Evolutionary conservation across 2,113 vertebrate genomes (phyloP).

Genomic region (Callorhinus ursinus): DNA sequence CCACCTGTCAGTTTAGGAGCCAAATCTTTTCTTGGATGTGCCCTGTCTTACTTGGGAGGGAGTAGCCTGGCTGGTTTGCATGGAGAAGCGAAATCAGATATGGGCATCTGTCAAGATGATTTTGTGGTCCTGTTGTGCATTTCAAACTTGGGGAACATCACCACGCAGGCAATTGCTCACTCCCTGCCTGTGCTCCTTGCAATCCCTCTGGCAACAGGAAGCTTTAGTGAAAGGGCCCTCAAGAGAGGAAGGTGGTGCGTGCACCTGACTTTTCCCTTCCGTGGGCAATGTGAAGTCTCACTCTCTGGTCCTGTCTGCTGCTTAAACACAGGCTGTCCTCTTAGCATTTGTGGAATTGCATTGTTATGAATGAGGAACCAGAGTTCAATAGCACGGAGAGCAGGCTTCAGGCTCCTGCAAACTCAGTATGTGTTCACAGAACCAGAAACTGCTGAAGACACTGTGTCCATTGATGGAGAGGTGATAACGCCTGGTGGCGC

Average conservation of each 20-base stretch:
- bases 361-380: background rate
- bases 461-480: too few relatives aligned
- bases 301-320: background rate
- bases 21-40: conserved; percentile 36
- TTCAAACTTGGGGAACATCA: background rate
- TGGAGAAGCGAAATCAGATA: background rate
- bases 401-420: background rate
- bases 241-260: background rate
- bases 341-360: background rate
- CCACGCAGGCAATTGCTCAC: background rate
- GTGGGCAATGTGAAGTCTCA: rapidly evolving
- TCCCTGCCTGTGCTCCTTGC: background rate
- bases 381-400: background rate
- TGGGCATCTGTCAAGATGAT: background rate
- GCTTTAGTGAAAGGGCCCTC: background rate
- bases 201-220: background rate
- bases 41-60: background rate
- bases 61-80: background rate
- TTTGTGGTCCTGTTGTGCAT: background rate
- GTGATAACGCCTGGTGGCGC: rapidly evolving
- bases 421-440: background rate
- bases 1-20: conserved; percentile 63
- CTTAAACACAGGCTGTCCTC: background rate
- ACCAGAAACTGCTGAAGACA: background rate
- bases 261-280: background rate